A percentile compares a stretch with the other conserved stretches of the same genome.
Conservation (phyloP, 2,797 vertebrate species). For the Acropternis orthonyx region DNA sequence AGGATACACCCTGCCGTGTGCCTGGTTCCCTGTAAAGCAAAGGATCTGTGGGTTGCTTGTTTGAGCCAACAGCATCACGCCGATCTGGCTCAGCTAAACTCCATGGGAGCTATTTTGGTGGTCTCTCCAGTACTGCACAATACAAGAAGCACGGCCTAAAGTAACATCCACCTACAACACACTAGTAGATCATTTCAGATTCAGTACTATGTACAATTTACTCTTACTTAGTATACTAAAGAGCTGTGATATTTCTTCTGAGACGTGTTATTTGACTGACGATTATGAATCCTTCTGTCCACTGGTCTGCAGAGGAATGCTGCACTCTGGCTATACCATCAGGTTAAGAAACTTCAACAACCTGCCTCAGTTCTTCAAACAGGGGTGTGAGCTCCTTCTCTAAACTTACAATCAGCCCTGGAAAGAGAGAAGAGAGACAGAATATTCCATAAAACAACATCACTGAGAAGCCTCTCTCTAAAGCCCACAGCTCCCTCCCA, state of each 20-base stretch:
- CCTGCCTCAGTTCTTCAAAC: slow-evolving; percentile 92
- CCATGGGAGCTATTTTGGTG: slow-evolving; percentile 74
- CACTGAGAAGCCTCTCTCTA: background rate
- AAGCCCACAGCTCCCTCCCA: background rate
- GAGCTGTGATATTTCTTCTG: slow-evolving; percentile 30
- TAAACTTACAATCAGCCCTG: slow-evolving; percentile 93
- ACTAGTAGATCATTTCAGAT: slow-evolving; percentile 61
- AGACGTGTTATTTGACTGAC: slow-evolving; percentile 16
- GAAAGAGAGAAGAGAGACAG: slow-evolving; percentile 34
- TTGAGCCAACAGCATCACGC: background rate
- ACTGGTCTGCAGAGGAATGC: slow-evolving; percentile 44
- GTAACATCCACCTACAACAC: slow-evolving; percentile 58
- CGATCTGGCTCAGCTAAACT: slow-evolving; percentile 53
- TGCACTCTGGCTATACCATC: background rate
- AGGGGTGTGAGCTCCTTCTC: slow-evolving; percentile 93
- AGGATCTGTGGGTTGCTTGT: background rate
- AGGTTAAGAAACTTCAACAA: slow-evolving; percentile 90
- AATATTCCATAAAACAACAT: background rate
- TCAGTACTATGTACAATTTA: slow-evolving; percentile 65
- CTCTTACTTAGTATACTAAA: slow-evolving; percentile 63
- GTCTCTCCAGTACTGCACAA: slow-evolving; percentile 52
- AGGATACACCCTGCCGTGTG: background rate
- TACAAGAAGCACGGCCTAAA: slow-evolving; percentile 48
- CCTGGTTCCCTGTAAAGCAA: background rate
- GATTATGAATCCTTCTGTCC: slow-evolving; percentile 55